Conservation (phyloP, 2,888 invertebrate species). For the Entomobrya multifasciata region DNA sequence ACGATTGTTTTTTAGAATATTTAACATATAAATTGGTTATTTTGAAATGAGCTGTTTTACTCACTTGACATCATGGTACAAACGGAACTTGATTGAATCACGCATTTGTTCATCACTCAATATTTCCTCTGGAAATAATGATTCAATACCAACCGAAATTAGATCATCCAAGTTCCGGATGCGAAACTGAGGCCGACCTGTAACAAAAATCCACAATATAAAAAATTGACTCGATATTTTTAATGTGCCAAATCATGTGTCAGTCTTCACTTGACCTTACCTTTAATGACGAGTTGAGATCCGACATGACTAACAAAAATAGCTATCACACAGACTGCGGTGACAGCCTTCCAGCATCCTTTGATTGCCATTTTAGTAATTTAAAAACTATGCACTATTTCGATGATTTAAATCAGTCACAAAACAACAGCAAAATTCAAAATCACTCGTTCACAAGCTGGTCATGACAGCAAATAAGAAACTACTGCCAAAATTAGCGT, state of each 20-base stretch:
- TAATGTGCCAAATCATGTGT: background rate
- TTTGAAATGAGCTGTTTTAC: background rate
- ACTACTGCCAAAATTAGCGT: slow-evolving; percentile 22
- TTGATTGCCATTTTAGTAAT: slow-evolving; percentile 35
- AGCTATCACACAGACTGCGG: background rate
- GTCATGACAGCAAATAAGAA: slow-evolving; percentile 52
- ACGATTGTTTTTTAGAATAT: no score
- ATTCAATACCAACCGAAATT: slow-evolving; percentile 73
- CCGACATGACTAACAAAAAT: slow-evolving; percentile 42
- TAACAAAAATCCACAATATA: background rate
- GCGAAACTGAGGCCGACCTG: slow-evolving; percentile 62
- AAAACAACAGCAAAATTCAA: background rate
- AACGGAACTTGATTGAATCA: slow-evolving; percentile 67
- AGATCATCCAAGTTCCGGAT: slow-evolving; percentile 72
- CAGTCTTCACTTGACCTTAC: background rate
- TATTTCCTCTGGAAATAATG: slow-evolving; percentile 71
- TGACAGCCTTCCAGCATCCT: slow-evolving; percentile 32
- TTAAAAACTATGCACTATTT: background rate
- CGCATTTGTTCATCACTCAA: slow-evolving; percentile 69
- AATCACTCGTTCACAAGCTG: slow-evolving; percentile 28
- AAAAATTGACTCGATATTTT: no score
- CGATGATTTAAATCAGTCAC: background rate
- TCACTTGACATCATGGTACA: slow-evolving; percentile 71
- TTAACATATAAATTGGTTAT: background rate
- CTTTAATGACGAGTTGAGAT: slow-evolving; percentile 59